These are phyloP conservation scores for Apeira syringaria DNA, from an alignment of 2,888 invertebrate genomes.

Conservation along the genomic window DNA sequence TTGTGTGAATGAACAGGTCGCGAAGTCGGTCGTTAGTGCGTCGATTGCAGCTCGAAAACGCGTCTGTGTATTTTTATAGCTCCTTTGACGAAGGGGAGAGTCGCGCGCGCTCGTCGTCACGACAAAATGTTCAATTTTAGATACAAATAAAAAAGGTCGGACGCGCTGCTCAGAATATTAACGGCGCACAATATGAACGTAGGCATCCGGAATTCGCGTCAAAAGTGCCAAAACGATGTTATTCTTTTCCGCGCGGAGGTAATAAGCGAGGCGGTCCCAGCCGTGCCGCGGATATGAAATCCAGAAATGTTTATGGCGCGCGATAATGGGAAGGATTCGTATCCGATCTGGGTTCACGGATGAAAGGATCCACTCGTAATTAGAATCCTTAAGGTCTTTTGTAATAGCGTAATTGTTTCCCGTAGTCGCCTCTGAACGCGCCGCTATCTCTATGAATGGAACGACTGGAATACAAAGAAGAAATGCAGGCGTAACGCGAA, in stretches of 20 bases:
- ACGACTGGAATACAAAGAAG: slow-evolving; percentile 64
- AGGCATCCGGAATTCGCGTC: slow-evolving; percentile 80
- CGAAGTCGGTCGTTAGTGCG: slow-evolving; percentile 56
- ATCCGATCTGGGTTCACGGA: slow-evolving; percentile 73
- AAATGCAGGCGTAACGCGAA: slow-evolving; percentile 52
- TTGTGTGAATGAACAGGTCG: slow-evolving; percentile 48
- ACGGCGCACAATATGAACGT: slow-evolving; percentile 81
- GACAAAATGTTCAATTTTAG: slow-evolving; percentile 83
- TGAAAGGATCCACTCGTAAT: slow-evolving; percentile 71
- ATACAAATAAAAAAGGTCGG: slow-evolving; percentile 84
- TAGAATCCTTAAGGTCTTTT: slow-evolving; percentile 75
- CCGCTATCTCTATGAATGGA: slow-evolving; percentile 71
- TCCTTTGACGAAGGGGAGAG: slow-evolving; percentile 65
- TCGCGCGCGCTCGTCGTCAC: slow-evolving; percentile 75
- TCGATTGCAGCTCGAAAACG: slow-evolving; percentile 57
- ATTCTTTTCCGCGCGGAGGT: slow-evolving; percentile 80
- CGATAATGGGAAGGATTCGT: slow-evolving; percentile 72
- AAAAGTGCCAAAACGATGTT: slow-evolving; percentile 81
- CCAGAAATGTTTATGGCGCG: slow-evolving; percentile 78
- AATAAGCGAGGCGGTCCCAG: slow-evolving; percentile 73
- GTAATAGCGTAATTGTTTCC: slow-evolving; percentile 75
- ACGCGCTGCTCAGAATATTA: slow-evolving; percentile 80
- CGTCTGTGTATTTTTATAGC: slow-evolving; percentile 74
- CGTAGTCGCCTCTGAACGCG: slow-evolving; percentile 65
- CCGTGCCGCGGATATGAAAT: slow-evolving; percentile 80